Evolutionary conservation across 1,140 invertebrate species (phyloP).

Genomic region (Branchinecta lynchi): DNA sequence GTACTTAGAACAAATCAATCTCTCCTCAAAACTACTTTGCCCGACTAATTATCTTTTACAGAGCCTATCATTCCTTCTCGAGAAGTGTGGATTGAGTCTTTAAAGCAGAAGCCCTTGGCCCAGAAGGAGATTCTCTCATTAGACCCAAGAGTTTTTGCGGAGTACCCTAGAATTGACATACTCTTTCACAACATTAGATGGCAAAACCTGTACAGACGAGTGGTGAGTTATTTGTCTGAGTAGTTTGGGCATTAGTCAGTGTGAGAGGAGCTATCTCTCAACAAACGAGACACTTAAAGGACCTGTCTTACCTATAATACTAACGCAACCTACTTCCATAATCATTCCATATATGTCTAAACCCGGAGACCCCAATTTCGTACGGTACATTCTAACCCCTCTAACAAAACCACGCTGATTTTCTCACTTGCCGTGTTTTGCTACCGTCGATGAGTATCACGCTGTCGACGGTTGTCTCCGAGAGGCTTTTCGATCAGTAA

Average conservation of each 20-base stretch:
- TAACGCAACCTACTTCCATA: too few relatives aligned
- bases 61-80: background rate
- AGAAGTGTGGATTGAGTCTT: background rate
- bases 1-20: background rate
- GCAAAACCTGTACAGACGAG: slow-evolving; percentile 67
- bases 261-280: background rate
- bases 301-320: too few relatives aligned
- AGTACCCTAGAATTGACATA: slow-evolving; percentile 68
- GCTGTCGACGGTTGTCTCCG: background rate
- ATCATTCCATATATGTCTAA: too few relatives aligned
- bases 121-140: slow-evolving; percentile 70
- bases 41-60: background rate
- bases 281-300: background rate
- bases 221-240: slow-evolving; percentile 39
- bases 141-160: slow-evolving; percentile 72
- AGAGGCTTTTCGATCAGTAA: too few relatives aligned
- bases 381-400: too few relatives aligned
- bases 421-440: background rate
- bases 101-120: slow-evolving; percentile 27
- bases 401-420: too few relatives aligned
- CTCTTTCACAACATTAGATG: slow-evolving; percentile 73
- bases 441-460: background rate
- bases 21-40: background rate
- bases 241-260: background rate
- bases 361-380: too few relatives aligned